These are phyloP conservation scores for Aythya baeri DNA, from an alignment of 2,113 vertebrate genomes.

Conservation along the genomic window DNA sequence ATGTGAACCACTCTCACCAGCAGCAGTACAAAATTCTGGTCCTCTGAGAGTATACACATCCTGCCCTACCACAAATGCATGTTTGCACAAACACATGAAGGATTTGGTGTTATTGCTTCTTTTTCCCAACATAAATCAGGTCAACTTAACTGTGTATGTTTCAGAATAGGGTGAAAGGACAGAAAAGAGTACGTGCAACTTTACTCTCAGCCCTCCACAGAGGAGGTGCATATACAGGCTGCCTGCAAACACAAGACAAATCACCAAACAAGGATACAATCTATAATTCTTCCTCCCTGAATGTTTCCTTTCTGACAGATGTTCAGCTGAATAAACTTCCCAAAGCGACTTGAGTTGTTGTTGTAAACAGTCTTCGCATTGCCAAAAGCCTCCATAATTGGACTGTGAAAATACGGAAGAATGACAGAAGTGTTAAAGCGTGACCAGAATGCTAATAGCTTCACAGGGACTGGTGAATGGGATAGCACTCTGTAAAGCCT, in stretches of 20 bases:
- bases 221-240: fast-evolving
- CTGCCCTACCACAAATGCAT: fast-evolving
- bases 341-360: slow-evolving; percentile 98
- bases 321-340: slow-evolving; percentile 96
- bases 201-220: neutral
- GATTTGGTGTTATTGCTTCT: neutral
- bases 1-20: neutral
- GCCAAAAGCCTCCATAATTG: slow-evolving; percentile 98
- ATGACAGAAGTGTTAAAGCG: neutral
- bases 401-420: slow-evolving; percentile 76
- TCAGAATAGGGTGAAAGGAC: neutral
- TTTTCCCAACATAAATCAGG: neutral
- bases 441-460: neutral
- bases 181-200: neutral
- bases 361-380: slow-evolving; percentile 98
- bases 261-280: slow-evolving; percentile 91
- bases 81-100: neutral
- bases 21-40: neutral
- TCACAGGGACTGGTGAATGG: neutral
- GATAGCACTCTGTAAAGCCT: neutral
- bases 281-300: slow-evolving; percentile 94
- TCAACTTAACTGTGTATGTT: neutral
- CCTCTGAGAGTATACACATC: neutral
- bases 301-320: slow-evolving; percentile 96
- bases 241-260: neutral